Base-by-base conservation (phyloP, 2,888 invertebrate species). In the Uropetala carovei region DNA sequence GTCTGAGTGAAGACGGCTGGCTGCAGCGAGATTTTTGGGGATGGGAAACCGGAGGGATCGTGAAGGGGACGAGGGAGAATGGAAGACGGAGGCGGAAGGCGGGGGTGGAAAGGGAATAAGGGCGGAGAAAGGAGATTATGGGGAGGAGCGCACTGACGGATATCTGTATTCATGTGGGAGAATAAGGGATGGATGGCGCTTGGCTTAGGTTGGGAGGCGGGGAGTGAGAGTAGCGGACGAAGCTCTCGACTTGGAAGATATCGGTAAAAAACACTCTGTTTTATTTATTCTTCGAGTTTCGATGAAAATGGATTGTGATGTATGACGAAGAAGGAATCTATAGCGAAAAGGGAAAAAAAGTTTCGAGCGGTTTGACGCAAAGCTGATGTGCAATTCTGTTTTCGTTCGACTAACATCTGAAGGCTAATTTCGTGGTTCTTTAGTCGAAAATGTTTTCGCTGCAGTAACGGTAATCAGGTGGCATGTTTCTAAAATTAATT, bases 1-100 rank as follows among this genome's bases (percentile, higher is more conserved):
- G 89, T 89, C n/a, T 43, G 64, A 89, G 64, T 9, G 43, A 16
- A 9, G 43, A 64, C 89, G 89, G 89, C 89, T 89, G 89, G 89
- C 89, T 89, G 89, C 89, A 27, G 16, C 16, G 59, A 9, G 59
- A 13, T 58, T 16, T 64, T 9, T 27, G 83, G 57, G 43, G 56
- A 57, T 16, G 18, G 83, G 43, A 27, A 83, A 16, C 16, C 16
- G 13, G 83, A 16, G 43, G 43, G 43, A 57, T 43, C 43, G 43
- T 57, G 56, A 43, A 57, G 83, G 86, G 59, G 22, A 75, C 22
- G 22, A 30, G 60, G 27, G 16, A n/a, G 59, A 13, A 43, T 43
- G 43, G n/a, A 22, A 85, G 18, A 58, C 8, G 59, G 58, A 85
- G 22, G 18, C 59, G 59, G 58, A n/a, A 85, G 59, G 58, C 57